phyloP scores from a whole-genome alignment of 2,797 vertebrate species.

The Hypotaenidia okinawae region DNA sequence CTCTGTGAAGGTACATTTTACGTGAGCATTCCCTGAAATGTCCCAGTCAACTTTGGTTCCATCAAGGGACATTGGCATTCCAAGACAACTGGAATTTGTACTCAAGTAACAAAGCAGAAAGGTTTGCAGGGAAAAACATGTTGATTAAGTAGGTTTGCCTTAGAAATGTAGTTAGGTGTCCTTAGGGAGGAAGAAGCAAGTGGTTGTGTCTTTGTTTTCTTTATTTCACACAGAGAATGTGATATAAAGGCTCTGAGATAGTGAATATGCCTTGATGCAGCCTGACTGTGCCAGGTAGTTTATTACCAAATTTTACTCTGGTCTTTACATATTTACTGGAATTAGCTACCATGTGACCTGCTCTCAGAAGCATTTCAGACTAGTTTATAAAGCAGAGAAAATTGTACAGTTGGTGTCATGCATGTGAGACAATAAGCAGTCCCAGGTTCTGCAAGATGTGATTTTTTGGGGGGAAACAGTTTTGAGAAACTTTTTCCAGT shows the following conservation, averaged over 20 bases:
- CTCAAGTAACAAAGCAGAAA: not conserved
- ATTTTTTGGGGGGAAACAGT: not conserved
- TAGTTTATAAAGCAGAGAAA: not conserved
- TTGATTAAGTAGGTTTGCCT: not conserved
- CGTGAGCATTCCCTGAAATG: not conserved
- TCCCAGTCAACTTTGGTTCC: not conserved
- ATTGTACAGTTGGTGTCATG: not conserved
- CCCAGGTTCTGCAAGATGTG: not conserved
- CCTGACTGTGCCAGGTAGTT: not conserved
- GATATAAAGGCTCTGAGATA: not conserved
- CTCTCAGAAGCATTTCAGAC: not conserved
- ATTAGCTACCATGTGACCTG: not conserved
- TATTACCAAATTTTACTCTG: not conserved
- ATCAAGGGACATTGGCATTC: not conserved
- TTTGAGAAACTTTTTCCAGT: not conserved
- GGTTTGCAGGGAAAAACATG: not conserved
- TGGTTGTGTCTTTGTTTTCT: not conserved
- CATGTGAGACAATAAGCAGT: not conserved
- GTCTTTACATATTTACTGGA: not conserved
- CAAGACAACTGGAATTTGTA: not conserved
- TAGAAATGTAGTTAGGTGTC: not conserved
- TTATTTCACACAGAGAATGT: not conserved
- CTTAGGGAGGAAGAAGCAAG: not conserved
- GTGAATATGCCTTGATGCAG: not conserved
- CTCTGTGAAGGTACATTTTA: not conserved